phyloP scores from a whole-genome alignment of 1,140 invertebrate species.

The Drosophila nigromelanica region DNA sequence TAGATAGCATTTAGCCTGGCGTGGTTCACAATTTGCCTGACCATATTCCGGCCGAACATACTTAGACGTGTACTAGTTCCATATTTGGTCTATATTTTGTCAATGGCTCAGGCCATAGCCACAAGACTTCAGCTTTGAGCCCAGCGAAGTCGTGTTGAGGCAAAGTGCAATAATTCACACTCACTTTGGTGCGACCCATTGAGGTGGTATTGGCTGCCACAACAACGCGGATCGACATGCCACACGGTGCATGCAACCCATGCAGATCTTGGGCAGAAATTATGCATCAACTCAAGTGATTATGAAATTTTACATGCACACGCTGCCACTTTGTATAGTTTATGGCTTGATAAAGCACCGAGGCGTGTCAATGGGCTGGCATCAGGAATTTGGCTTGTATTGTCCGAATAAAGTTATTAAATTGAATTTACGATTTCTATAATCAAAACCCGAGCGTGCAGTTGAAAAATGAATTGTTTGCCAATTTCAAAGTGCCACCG shows the following conservation, averaged over 20 bases:
- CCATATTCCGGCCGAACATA: slow-evolving; percentile 18
- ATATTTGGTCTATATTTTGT: slow-evolving; percentile 56
- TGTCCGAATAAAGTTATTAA: slow-evolving; percentile 67
- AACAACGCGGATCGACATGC: no score
- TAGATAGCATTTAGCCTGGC: slow-evolving; percentile 62
- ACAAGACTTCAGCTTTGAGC: slow-evolving; percentile 17
- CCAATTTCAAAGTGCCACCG: slow-evolving; percentile 59
- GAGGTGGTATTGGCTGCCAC: slow-evolving; percentile 63
- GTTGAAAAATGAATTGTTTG: slow-evolving; percentile 69
- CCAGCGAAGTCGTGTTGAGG: slow-evolving; percentile 63
- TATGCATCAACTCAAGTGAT: slow-evolving; percentile 38
- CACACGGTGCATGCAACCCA: slow-evolving; percentile 13
- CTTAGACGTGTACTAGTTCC: slow-evolving; percentile 23
- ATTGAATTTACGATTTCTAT: slow-evolving; percentile 70
- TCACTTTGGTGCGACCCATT: slow-evolving; percentile 64
- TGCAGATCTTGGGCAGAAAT: slow-evolving; percentile 26
- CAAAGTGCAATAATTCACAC: slow-evolving; percentile 81
- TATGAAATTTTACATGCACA: slow-evolving; percentile 72
- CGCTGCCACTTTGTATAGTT: slow-evolving; percentile 66
- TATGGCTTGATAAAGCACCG: slow-evolving; percentile 65
- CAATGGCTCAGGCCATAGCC: slow-evolving; percentile 21
- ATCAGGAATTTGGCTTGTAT: slow-evolving; percentile 24
- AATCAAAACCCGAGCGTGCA: slow-evolving; percentile 40
- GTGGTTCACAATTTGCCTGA: slow-evolving; percentile 24
- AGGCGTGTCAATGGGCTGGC: slow-evolving; percentile 4